Percentiles rank a stretch among this genome's conserved stretches.
These are phyloP conservation scores for Chorisops tibialis DNA, from an alignment of 2,888 invertebrate genomes.

Conservation along the genomic window DNA sequence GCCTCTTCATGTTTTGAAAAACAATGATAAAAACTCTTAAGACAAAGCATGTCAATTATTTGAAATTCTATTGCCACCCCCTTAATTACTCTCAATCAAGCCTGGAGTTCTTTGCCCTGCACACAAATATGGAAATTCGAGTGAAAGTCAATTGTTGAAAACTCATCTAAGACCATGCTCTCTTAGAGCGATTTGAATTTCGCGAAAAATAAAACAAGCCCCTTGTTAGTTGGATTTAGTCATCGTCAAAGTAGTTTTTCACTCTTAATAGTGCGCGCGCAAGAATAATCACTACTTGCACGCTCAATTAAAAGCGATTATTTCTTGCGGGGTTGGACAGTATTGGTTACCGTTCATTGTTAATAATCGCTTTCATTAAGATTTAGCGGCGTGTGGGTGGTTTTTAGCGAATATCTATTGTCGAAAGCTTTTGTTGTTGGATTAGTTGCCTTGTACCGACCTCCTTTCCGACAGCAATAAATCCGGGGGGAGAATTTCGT, in stretches of 20 bases:
- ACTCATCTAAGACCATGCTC: background rate
- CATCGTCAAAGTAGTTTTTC: too few species aligned
- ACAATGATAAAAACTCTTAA: too few species aligned
- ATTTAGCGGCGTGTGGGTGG: background rate
- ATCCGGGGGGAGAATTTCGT: too few species aligned
- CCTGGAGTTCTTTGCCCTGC: too few species aligned
- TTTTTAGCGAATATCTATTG: background rate
- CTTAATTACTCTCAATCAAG: conserved; percentile 1
- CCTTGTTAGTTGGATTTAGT: too few species aligned
- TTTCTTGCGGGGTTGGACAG: conserved; percentile 14
- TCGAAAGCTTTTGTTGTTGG: too few species aligned
- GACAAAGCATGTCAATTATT: background rate
- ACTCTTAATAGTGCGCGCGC: too few species aligned
- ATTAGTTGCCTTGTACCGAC: too few species aligned
- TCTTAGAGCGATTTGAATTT: background rate
- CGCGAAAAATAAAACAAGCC: too few species aligned
- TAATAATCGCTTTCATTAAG: conserved; percentile 17
- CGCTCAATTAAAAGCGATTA: conserved; percentile 5
- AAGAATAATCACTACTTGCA: background rate
- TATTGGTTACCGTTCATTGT: conserved; percentile 19
- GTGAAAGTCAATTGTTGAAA: conserved; percentile 16
- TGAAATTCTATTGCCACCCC: background rate
- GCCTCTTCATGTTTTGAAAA: too few species aligned
- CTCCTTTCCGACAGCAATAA: too few species aligned
- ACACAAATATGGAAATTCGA: background rate